Evolutionary conservation across 1,140 invertebrate genomes (phyloP).

Genomic region (Drosophila pseudoananassae): DNA sequence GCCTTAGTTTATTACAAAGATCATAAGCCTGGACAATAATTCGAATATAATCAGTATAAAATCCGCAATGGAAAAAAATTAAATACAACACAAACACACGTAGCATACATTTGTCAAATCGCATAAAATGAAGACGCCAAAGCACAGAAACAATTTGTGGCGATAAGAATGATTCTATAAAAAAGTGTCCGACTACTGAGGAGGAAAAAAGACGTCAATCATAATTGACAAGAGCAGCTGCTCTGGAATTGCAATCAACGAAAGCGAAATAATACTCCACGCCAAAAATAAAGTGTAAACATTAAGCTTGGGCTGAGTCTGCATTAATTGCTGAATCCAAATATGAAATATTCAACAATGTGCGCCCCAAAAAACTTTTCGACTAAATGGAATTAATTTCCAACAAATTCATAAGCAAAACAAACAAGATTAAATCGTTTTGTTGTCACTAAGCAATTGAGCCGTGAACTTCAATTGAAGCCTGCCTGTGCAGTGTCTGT

Average conservation of each 20-base stretch:
- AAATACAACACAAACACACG: slow-evolving; percentile 45
- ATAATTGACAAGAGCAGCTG: slow-evolving; percentile 43
- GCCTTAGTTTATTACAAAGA: not conserved
- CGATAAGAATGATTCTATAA: slow-evolving; percentile 35
- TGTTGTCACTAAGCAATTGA: slow-evolving; percentile 61
- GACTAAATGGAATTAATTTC: slow-evolving; percentile 52
- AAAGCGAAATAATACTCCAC: slow-evolving; percentile 9
- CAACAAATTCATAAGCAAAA: slow-evolving; percentile 50
- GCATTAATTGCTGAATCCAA: slow-evolving; percentile 32
- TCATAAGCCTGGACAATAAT: slow-evolving; percentile 2
- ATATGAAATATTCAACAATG: slow-evolving; percentile 6
- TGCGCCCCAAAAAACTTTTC: slow-evolving; percentile 6
- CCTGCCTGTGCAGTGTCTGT: slow-evolving; percentile 26
- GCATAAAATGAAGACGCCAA: slow-evolving; percentile 16
- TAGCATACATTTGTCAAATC: slow-evolving; percentile 36
- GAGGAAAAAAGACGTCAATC: slow-evolving; percentile 20
- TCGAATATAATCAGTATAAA: slow-evolving; percentile 9
- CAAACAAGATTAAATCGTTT: slow-evolving; percentile 58
- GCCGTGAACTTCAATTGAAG: slow-evolving; percentile 76
- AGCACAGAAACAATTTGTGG: slow-evolving; percentile 4
- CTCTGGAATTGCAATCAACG: slow-evolving; percentile 5
- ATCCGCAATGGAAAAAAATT: slow-evolving; percentile 9
- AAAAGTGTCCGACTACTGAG: not conserved
- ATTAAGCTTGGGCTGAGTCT: slow-evolving; percentile 29
- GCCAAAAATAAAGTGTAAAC: slow-evolving; percentile 9